These are phyloP conservation scores for Radopholus similis DNA, from an alignment of 1,140 invertebrate genomes.

Conservation along the genomic window DNA sequence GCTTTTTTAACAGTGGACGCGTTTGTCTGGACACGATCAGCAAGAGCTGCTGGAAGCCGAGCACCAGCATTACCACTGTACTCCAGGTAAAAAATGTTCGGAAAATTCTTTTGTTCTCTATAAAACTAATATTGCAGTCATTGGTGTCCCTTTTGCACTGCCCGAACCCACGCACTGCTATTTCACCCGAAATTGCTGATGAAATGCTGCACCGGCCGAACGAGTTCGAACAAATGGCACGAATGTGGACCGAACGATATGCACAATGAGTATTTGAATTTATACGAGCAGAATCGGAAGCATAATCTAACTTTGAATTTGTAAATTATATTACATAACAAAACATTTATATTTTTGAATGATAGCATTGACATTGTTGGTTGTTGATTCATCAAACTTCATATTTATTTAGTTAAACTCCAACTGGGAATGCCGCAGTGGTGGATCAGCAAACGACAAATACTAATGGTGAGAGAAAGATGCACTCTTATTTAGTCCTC, in stretches of 20 bases:
- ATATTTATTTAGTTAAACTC: neutral
- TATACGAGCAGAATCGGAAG: too few relatives aligned
- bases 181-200: conserved; percentile 24
- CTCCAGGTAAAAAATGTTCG: neutral
- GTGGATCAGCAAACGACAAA: too few relatives aligned
- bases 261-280: conserved; percentile 26
- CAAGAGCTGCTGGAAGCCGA: neutral
- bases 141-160: conserved; percentile 13
- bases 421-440: neutral
- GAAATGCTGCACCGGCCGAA: conserved; percentile 35
- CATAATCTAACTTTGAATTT: too few relatives aligned
- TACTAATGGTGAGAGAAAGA: too few relatives aligned
- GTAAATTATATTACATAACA: too few relatives aligned
- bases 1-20: neutral
- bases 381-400: neutral
- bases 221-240: conserved; percentile 34
- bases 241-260: conserved; percentile 36
- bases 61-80: neutral
- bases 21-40: neutral
- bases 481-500: too few relatives aligned
- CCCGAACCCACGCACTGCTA: conserved; percentile 29
- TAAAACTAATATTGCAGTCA: neutral
- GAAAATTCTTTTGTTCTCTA: too few relatives aligned
- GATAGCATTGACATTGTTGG: neutral
- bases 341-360: neutral